A percentile compares a stretch with the other conserved stretches of the same genome.
Evolutionary conservation across 37 sponge, comb jelly and placozoan genomes (phyloP).

Genomic region (Beroe ovata): DNA sequence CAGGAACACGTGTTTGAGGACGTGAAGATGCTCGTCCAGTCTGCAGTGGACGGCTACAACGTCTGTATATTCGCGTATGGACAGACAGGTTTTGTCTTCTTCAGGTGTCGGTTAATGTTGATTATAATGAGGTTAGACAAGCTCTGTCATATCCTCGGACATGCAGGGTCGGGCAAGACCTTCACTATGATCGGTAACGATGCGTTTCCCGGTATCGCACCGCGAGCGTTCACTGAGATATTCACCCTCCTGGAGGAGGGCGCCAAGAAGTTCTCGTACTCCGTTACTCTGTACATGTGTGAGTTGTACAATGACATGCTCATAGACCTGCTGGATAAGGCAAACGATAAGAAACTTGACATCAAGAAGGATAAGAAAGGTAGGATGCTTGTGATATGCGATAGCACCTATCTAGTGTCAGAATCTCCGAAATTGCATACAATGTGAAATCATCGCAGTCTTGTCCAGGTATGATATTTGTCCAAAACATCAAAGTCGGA

Average conservation of each 20-base stretch:
- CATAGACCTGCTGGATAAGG: conserved; percentile 60
- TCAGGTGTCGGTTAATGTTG: too few relatives aligned
- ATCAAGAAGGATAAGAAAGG: conserved; percentile 73
- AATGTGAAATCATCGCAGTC: too few relatives aligned
- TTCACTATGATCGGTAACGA: not conserved
- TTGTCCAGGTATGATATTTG: conserved; percentile 68
- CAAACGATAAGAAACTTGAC: conserved; percentile 65
- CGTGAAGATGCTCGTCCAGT: conserved; percentile 66
- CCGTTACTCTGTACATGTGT: conserved; percentile 69
- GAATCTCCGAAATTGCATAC: too few relatives aligned
- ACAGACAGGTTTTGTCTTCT: too few relatives aligned
- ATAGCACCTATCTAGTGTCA: too few relatives aligned
- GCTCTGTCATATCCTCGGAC: too few relatives aligned
- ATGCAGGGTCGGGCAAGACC: not conserved
- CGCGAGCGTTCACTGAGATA: conserved; percentile 68
- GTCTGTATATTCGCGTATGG: conserved; percentile 78
- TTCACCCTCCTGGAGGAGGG: conserved; percentile 68
- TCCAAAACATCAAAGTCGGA: conserved; percentile 45
- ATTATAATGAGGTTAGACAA: too few relatives aligned
- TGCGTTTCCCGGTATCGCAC: conserved; percentile 67
- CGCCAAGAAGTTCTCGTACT: conserved; percentile 68
- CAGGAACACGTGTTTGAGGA: conserved; percentile 37
- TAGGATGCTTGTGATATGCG: too few relatives aligned
- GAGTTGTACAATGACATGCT: conserved; percentile 71
- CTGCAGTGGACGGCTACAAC: conserved; percentile 75